These are phyloP conservation scores for Apocheima hispidaria DNA, from an alignment of 2,888 invertebrate genomes.

Conservation along the genomic window DNA sequence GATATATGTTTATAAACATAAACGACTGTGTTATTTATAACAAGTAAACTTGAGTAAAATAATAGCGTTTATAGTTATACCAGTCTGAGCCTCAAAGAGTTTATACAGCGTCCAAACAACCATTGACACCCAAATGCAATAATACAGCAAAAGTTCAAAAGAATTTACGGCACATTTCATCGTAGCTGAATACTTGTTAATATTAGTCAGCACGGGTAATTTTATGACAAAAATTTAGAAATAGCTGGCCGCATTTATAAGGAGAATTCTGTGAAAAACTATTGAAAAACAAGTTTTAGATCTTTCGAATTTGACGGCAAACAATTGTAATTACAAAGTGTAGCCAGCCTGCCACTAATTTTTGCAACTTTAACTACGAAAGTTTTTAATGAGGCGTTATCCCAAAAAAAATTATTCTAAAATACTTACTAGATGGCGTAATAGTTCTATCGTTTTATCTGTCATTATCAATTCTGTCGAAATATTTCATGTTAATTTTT, in stretches of 20 bases:
- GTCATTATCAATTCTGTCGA: too few species aligned
- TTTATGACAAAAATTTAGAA: neutral
- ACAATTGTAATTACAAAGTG: neutral
- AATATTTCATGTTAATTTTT: too few species aligned
- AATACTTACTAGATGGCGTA: too few species aligned
- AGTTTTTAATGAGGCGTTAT: too few species aligned
- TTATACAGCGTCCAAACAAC: constrained; percentile 86
- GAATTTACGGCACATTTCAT: constrained; percentile 58
- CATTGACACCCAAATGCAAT: constrained; percentile 82
- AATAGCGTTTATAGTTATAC: constrained; percentile 60
- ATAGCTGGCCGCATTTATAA: too few species aligned
- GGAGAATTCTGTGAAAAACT: too few species aligned
- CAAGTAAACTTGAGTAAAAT: neutral
- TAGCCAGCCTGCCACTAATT: neutral
- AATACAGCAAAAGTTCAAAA: constrained; percentile 78
- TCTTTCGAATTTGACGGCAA: constrained; percentile 35
- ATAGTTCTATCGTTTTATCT: too few species aligned
- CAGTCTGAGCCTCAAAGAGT: constrained; percentile 80
- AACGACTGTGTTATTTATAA: neutral
- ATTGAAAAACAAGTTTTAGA: neutral
- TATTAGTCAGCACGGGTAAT: neutral
- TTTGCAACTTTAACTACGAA: neutral
- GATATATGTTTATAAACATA: neutral
- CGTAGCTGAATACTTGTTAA: neutral
- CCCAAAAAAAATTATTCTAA: too few species aligned